Conservation (phyloP, 2,797 vertebrate genomes). For the Gouania willdenowi region DNA sequence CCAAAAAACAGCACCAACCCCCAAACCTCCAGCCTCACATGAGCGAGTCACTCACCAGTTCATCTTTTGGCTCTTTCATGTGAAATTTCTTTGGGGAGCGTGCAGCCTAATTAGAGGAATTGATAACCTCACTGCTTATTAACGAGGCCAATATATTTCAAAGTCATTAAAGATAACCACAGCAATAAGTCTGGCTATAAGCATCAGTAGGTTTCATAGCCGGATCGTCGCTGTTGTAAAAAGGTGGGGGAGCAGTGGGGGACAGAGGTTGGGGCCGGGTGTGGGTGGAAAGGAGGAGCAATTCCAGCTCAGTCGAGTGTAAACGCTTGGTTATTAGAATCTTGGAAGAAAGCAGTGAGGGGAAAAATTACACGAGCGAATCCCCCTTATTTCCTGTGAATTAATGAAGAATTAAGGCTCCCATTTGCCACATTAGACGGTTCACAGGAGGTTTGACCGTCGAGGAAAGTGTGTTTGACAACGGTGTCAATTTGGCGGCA, state of each 20-base stretch:
- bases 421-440: conserved; percentile 93
- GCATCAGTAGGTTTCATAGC: conserved; percentile 87
- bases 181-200: conserved; percentile 95
- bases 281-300: conserved; percentile 67
- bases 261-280: background rate
- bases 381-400: conserved; percentile 80
- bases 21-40: background rate
- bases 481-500: conserved; percentile 85
- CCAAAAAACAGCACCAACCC: conserved; percentile 22
- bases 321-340: conserved; percentile 93
- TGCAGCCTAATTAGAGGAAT: conserved; percentile 95
- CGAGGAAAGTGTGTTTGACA: conserved; percentile 83
- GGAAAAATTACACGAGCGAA: conserved; percentile 93
- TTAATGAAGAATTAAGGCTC: conserved; percentile 98
- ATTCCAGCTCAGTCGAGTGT: conserved; percentile 92
- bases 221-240: conserved; percentile 73
- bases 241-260: conserved; percentile 36
- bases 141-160: conserved; percentile 98
- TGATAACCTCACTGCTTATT: conserved; percentile 95
- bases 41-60: conserved; percentile 69
- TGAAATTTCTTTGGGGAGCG: conserved; percentile 92
- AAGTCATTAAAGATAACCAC: conserved; percentile 98
- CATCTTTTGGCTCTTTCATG: conserved; percentile 85
- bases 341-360: conserved; percentile 88
- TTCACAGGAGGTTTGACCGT: conserved; percentile 83